Conservation (phyloP, 2,888 invertebrate species). For the Petrophora chlorosata region DNA sequence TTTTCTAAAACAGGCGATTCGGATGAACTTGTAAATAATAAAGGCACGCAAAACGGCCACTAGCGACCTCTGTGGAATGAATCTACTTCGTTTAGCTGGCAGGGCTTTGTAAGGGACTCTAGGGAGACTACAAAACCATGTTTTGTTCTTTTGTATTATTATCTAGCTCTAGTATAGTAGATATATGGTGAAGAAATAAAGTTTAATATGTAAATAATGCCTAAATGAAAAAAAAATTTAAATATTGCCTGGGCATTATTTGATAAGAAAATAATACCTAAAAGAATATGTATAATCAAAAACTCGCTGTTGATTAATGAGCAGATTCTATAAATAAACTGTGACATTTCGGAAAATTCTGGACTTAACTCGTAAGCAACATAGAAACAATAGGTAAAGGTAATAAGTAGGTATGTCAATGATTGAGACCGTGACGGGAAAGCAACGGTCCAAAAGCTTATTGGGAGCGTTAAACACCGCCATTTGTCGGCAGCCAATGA, state of each 20-base stretch:
- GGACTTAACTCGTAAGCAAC: no score
- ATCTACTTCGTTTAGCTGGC: conserved; percentile 41
- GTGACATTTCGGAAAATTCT: no score
- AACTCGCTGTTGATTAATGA: no score
- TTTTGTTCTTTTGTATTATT: no score
- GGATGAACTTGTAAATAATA: conserved; percentile 47
- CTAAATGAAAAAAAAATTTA: no score
- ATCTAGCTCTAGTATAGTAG: no score
- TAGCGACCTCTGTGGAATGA: conserved; percentile 39
- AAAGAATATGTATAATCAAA: no score
- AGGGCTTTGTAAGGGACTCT: conserved; percentile 28
- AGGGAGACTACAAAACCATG: conserved; percentile 43
- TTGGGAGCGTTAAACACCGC: conserved; percentile 47
- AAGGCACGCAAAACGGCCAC: conserved; percentile 43
- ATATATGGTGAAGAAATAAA: no score
- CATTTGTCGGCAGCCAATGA: conserved; percentile 55
- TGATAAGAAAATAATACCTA: no score
- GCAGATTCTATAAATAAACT: no score
- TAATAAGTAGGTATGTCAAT: conserved; percentile 27
- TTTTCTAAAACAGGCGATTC: conserved; percentile 30
- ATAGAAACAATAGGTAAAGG: conserved; percentile 12
- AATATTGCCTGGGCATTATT: no score
- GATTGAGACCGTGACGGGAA: conserved; percentile 35
- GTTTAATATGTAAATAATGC: no score
- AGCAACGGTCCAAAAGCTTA: conserved; percentile 42